Evolutionary conservation across 2,113 vertebrate genomes (phyloP), one percentile per base, ranked within the genome.

Genomic region (Embiotoca jacksoni): DNA sequence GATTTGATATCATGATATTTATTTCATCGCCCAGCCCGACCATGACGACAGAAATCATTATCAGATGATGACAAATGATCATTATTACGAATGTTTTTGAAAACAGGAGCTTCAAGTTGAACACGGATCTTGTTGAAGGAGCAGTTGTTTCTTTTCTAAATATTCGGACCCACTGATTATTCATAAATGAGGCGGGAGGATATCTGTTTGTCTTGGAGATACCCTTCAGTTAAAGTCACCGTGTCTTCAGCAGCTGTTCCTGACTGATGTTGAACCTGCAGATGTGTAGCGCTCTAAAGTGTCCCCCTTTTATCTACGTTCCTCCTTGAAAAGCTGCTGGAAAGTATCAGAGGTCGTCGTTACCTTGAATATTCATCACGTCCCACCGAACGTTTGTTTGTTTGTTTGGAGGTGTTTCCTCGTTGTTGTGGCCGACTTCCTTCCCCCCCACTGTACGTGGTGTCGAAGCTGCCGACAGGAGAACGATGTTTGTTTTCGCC

Each of bases 401-500:
- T 79, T 75, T 35, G 36, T 57, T 64, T 56, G 37, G 69, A 16
- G 6, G 57, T 78, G 66, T 66, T 58, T 8, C 60, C 49, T 15
- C 36, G 46, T 56, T 49, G 60, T 68, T 7, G 72, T 66, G 75
- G 56, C 78, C 50, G 70, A 84, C 78, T 78, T 76, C 66, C 72
- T 80, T 84, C 58, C 41, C 81, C 15, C 9, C 58, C 57, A 57
- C 82, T 73, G 59, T 86, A 65, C 87, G 80, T 88, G 89, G 70
- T 72, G 78, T 88, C 87, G 70, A 55, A 60, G 65, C 65, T 44
- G 78, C 85, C 78, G 87, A 87, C 84, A 57, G 77, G 68, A 87
- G 84, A 91, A 83, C 85, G 85, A 70, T 83, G 85, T 94, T 91
- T 90, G 78, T 90, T 85, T 91, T 87, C 85, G 55, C 75, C 74